Evolutionary conservation across 1,140 invertebrate genomes (phyloP), one percentile per base, ranked within the genome.

Genomic region (Heliconius eleuchia): DNA sequence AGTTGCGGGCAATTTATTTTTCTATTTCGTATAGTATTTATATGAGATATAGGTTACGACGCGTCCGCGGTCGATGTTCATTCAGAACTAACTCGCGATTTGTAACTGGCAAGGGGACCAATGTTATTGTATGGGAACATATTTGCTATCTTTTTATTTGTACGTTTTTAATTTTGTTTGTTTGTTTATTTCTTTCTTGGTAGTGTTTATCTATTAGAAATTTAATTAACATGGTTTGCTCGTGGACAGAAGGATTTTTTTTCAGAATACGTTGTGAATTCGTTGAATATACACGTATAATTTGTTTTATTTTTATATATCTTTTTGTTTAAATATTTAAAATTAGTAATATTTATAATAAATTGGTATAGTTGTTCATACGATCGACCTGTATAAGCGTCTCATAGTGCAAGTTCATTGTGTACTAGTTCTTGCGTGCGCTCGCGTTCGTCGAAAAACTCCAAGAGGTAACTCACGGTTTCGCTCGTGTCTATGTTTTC

Each of bases 341-440:
- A 9, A 19, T 55, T 18, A 5, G 16, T 55, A 55, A 2, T n/a
- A 55, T 55, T 23, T 23, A 60, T 27, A 60, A 60, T 60, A 60
- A 23, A 60, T 23, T 3, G 7, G 11, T 23, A 9, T 11, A 60
- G n/a, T 27, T 11, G 55, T 60, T 23, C 3, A 9, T 60, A 27
- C 60, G 27, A 83, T 23, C 85, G 80, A 16, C 85, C 84, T 86
- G 83, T 88, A 66, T 78, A 80, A 70, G 57, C 77, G 16, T 60
- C 66, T 84, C 78, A 86, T 82, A 86, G 83, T 76, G 84, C 85
- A 88, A 90, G 85, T 92, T 89, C 88, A 91, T 89, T 89, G 91
- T 91, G 88, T 87, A 81, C 73, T 30, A 77, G 86, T 94, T 92
- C 90, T 91, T 90, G 78, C 85, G 82, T 80, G 79, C 85, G 82